phyloP scores from a whole-genome alignment of 2,113 vertebrate genomes.

The Alethe diademata region DNA sequence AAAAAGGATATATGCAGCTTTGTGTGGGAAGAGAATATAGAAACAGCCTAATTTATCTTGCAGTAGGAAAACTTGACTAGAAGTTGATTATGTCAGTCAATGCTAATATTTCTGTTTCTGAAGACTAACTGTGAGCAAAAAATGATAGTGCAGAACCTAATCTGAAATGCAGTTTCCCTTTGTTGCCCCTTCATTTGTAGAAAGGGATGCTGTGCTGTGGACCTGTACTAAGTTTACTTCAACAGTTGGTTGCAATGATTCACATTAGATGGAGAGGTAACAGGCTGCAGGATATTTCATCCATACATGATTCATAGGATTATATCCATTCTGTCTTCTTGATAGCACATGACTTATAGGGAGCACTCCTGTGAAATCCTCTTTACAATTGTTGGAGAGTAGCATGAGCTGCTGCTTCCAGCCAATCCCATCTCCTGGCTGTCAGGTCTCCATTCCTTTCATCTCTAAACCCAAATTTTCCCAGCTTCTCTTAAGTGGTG shows the following conservation, averaged over 20 bases:
- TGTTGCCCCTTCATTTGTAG: background rate
- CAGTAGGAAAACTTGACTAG: background rate
- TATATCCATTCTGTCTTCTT: background rate
- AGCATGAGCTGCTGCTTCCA: background rate
- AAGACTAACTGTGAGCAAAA: background rate
- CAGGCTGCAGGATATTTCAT: background rate
- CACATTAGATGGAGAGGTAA: background rate
- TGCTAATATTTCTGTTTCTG: slow-evolving; percentile 1
- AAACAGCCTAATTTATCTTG: background rate
- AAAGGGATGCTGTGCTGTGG: background rate
- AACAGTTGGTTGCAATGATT: background rate
- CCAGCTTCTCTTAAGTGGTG: background rate
- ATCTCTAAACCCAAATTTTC: background rate
- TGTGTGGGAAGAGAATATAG: slow-evolving; percentile 15
- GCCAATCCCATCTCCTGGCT: background rate
- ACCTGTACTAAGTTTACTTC: background rate
- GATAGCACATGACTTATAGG: background rate
- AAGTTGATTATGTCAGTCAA: background rate
- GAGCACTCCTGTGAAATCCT: background rate
- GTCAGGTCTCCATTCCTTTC: background rate
- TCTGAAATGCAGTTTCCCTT: background rate
- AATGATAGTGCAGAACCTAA: background rate
- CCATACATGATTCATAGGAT: background rate
- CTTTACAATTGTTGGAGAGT: background rate
- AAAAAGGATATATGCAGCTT: background rate